Percentiles rank a stretch among this genome's conserved stretches.
These are phyloP conservation scores for Saguinus midas DNA, from an alignment of 2,113 vertebrate genomes.

Conservation along the genomic window DNA sequence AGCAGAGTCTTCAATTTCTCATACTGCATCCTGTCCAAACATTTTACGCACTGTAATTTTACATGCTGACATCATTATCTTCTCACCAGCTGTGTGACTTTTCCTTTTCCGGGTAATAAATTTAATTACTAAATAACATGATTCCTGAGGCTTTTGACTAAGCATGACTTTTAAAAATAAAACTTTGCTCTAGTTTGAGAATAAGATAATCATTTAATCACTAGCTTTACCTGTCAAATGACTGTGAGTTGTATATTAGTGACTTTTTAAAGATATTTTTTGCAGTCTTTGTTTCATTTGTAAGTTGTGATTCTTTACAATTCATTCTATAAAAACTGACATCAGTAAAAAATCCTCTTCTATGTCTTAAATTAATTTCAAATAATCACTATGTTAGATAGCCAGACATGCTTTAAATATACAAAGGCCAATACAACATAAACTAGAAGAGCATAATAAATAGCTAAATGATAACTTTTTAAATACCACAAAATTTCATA, in stretches of 20 bases:
- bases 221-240: not conserved
- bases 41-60: slow-evolving; percentile 1
- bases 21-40: not conserved
- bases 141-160: slow-evolving; percentile 8
- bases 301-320: not conserved
- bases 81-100: not conserved
- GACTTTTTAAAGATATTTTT: not conserved
- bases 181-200: not conserved
- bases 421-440: not conserved
- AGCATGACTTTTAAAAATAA: not conserved
- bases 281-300: not conserved
- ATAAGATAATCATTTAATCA: not conserved
- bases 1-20: not conserved
- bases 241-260: not conserved
- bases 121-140: slow-evolving; percentile 15
- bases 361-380: not conserved
- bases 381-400: not conserved
- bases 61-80: slow-evolving; percentile 29
- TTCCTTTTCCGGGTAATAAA: not conserved
- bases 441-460: not conserved
- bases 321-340: not conserved
- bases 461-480: not conserved
- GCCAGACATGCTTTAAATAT: not conserved
- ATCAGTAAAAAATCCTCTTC: not conserved
- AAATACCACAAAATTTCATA: not conserved